These are phyloP conservation scores for Eristalis pertinax DNA, from an alignment of 2,888 invertebrate genomes.

Conservation along the genomic window DNA sequence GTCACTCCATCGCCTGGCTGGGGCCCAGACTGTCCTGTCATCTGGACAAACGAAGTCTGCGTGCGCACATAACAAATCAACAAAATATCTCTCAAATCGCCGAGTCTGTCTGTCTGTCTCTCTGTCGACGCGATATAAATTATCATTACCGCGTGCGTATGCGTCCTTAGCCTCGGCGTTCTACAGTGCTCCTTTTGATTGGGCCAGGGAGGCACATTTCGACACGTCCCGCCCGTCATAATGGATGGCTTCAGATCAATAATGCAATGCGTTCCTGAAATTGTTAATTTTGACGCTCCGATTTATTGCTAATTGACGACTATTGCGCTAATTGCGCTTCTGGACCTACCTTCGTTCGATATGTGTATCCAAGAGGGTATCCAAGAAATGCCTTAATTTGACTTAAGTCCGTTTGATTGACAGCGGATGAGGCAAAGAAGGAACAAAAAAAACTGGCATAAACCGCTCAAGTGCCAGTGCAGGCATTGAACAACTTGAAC, in stretches of 20 bases:
- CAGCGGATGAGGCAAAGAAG: constrained; percentile 14
- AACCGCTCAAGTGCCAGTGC: constrained; percentile 29
- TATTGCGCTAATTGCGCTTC: constrained; percentile 60
- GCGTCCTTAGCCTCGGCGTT: constrained; percentile 3
- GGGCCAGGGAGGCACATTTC: constrained; percentile 55
- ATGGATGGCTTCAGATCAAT: constrained; percentile 65
- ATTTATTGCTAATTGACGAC: constrained; percentile 63
- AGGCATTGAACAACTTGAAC: constrained; percentile 44
- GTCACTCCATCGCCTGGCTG: constrained; percentile 19
- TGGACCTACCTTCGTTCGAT: not conserved
- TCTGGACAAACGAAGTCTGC: constrained; percentile 53
- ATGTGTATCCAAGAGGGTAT: not conserved
- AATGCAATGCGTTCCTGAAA: constrained; percentile 67
- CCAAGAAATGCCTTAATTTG: constrained; percentile 44
- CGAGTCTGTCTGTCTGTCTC: constrained; percentile 31
- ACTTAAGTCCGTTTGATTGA: constrained; percentile 21
- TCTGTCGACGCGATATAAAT: constrained; percentile 68
- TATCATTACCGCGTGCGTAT: constrained; percentile 59
- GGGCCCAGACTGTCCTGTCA: constrained; percentile 43
- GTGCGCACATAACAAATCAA: constrained; percentile 65
- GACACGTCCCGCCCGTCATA: constrained; percentile 59
- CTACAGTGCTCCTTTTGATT: constrained; percentile 30
- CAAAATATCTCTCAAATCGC: constrained; percentile 40
- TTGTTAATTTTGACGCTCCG: constrained; percentile 61
- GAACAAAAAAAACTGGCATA: constrained; percentile 7